Conservation (phyloP, 1,140 invertebrate genomes). For the Drosophila orena region DNA sequence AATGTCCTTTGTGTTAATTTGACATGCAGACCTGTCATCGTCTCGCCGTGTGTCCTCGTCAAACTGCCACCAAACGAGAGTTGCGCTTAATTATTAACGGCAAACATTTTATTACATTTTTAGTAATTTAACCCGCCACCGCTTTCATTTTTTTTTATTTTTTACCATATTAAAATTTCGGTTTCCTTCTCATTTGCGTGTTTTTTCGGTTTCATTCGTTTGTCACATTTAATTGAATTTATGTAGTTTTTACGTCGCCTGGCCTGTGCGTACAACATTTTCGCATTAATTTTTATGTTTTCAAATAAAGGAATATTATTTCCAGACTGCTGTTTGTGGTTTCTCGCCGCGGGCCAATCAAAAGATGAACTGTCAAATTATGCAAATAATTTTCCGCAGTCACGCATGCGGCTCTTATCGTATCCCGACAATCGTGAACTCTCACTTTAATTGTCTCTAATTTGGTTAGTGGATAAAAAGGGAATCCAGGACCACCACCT, state of each 20-base stretch:
- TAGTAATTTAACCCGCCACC: slow-evolving; percentile 66
- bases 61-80: slow-evolving; percentile 39
- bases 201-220: slow-evolving; percentile 54
- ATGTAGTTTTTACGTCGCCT: slow-evolving; percentile 76
- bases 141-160: slow-evolving; percentile 40
- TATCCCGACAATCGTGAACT: slow-evolving; percentile 47
- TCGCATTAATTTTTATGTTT: slow-evolving; percentile 82
- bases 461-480: slow-evolving; percentile 58
- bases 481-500: slow-evolving; percentile 54
- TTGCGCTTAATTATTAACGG: slow-evolving; percentile 71
- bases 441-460: slow-evolving; percentile 77
- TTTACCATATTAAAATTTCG: slow-evolving; percentile 25
- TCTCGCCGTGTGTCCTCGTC: slow-evolving; percentile 46
- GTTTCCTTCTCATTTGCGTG: slow-evolving; percentile 33
- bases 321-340: slow-evolving; percentile 60
- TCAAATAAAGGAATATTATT: slow-evolving; percentile 45
- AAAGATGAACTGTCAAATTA: slow-evolving; percentile 79
- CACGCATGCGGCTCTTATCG: slow-evolving; percentile 72
- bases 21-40: slow-evolving; percentile 48
- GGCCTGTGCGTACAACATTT: slow-evolving; percentile 65
- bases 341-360: slow-evolving; percentile 50
- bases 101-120: slow-evolving; percentile 82
- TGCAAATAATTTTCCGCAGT: slow-evolving; percentile 83
- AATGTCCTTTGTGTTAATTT: slow-evolving; percentile 44
- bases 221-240: slow-evolving; percentile 84